Base-by-base conservation (phyloP, 2,888 invertebrate species). In the Tiphia femorata region DNA sequence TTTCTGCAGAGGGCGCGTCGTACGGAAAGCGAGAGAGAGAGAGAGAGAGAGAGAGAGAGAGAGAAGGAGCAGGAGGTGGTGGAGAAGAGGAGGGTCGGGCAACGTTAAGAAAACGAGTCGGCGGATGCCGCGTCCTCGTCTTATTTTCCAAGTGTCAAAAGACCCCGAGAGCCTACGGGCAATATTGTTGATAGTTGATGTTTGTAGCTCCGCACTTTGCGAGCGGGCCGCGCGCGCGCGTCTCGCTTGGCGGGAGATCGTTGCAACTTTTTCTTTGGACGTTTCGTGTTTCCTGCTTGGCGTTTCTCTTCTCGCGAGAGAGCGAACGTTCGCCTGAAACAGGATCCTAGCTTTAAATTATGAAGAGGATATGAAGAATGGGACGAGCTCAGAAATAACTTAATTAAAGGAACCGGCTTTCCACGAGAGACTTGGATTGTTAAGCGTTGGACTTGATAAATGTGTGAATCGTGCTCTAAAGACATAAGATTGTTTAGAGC, bases 151-250 rank as follows among this genome's bases (percentile, higher is more conserved):
- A 64, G 67, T 75, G 76, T 78, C 77, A 79, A 79, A 78, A 76
- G 63, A 66, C 56, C 62, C 50, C 58, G 62, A 17, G 70, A 67
- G 66, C 59, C 49, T 33, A 54, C 59, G 63, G 69, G 78, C 79
- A 80, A 80, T 81, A 80, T 80, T 78, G 78, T 81, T 78, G 79
- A 79, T 81, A 79, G 72, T 80, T 78, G 79, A 81, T 80, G 81
- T 79, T n/a, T 76, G 73, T 73, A 75, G 78, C 64, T 70, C 57
- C 62, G 51, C 57, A 57, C n/a, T n/a, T n/a, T n/a, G n/a, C n/a
- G n/a, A n/a, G n/a, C n/a, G n/a, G n/a, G n/a, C n/a, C n/a, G n/a
- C n/a, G n/a, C n/a, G n/a, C 52, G 37, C 30, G 20, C 19, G 30
- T 41, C 33, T 8, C 23, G 33, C 61, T 61, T 64, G 44, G 61